Evolutionary conservation across 2,797 vertebrate genomes (phyloP).

Genomic region (Rhyacichthys aspro): DNA sequence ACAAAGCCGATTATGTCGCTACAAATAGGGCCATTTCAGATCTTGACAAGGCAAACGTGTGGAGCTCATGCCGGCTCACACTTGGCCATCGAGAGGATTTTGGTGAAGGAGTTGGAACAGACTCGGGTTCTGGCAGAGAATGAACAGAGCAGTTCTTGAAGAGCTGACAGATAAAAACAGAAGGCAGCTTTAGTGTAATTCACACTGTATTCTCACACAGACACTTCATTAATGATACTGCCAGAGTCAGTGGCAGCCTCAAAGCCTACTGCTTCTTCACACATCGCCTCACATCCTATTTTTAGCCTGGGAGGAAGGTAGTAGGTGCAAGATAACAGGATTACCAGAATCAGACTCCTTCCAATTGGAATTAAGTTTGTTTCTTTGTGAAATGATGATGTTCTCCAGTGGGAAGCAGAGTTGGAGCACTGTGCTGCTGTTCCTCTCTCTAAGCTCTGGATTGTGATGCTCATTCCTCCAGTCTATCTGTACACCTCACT

Average conservation of each 20-base stretch:
- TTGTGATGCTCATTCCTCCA: constrained; percentile 49
- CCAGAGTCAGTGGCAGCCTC: constrained; percentile 46
- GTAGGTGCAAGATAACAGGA: constrained; percentile 63
- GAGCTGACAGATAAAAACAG: constrained; percentile 50
- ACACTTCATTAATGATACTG: constrained; percentile 51
- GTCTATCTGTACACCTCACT: constrained; percentile 38
- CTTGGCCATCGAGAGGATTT: constrained; percentile 54
- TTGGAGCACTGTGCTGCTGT: constrained; percentile 33
- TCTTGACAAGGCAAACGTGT: constrained; percentile 58
- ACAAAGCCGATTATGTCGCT: constrained; percentile 73
- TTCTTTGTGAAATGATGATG: constrained; percentile 60
- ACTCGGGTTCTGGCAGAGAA: constrained; percentile 33
- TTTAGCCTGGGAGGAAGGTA: constrained; percentile 62
- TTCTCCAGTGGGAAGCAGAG: constrained; percentile 34
- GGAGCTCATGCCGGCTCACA: constrained; percentile 43
- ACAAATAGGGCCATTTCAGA: constrained; percentile 65
- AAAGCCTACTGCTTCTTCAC: constrained; percentile 43
- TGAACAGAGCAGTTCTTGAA: constrained; percentile 49
- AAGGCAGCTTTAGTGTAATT: constrained; percentile 57
- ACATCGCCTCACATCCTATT: constrained; percentile 49
- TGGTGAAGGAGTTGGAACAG: constrained; percentile 49
- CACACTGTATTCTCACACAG: constrained; percentile 47
- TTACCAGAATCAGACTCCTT: constrained; percentile 61
- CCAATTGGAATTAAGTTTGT: constrained; percentile 59
- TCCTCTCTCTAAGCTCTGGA: constrained; percentile 48